Conservation (phyloP, 2,888 invertebrate species). For the Odontocolon sp. region DNA sequence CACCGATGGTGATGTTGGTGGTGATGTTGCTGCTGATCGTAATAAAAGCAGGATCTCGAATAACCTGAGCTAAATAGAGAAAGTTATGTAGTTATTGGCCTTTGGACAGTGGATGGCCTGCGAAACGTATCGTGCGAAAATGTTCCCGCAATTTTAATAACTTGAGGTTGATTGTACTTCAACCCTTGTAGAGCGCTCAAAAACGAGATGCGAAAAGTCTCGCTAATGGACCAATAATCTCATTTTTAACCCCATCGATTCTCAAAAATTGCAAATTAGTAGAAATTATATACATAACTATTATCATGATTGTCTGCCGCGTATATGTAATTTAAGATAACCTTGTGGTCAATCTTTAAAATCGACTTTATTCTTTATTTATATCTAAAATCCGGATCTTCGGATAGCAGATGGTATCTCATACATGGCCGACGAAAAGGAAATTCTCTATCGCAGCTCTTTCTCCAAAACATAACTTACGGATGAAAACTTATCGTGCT, state of each 20-base stretch:
- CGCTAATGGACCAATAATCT: too few relatives aligned
- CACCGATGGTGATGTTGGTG: constrained; percentile 44
- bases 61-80: neutral
- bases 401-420: constrained; percentile 44
- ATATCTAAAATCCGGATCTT: neutral
- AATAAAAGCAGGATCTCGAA: neutral
- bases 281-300: too few relatives aligned
- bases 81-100: too few relatives aligned
- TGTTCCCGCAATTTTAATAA: too few relatives aligned
- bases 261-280: too few relatives aligned
- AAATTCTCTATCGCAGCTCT: constrained; percentile 39
- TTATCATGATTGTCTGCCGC: too few relatives aligned
- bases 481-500: constrained; percentile 23
- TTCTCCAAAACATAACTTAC: constrained; percentile 14
- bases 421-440: constrained; percentile 20
- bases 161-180: too few relatives aligned
- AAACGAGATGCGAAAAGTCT: too few relatives aligned
- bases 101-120: too few relatives aligned
- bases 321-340: constrained; percentile 7
- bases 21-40: neutral
- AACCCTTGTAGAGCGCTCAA: too few relatives aligned
- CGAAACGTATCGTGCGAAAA: too few relatives aligned
- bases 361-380: constrained; percentile 16
- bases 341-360: neutral
- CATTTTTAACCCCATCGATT: too few relatives aligned